Conservation (phyloP, 2,113 vertebrate genomes). For the Cheirogaleus medius region DNA sequence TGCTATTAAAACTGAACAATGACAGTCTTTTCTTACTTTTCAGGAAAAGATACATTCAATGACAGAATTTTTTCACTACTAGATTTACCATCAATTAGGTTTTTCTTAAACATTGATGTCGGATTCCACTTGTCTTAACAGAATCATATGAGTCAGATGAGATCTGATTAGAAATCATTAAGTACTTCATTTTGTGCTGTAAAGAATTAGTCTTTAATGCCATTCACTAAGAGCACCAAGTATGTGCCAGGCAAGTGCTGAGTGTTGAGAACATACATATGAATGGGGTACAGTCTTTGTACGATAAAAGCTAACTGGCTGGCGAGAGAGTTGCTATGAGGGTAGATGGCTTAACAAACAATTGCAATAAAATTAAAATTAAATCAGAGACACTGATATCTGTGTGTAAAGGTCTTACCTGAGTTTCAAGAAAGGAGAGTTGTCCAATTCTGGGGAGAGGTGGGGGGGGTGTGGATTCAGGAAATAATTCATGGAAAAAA, state of each 20-base stretch:
- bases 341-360: not conserved
- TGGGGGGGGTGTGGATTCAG: not conserved
- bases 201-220: not conserved
- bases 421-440: not conserved
- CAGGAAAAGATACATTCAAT: not conserved
- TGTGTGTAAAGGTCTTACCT: not conserved
- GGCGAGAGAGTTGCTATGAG: not conserved
- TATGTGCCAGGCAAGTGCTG: not conserved
- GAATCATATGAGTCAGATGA: not conserved
- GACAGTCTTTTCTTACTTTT: not conserved
- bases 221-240: not conserved
- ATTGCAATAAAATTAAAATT: not conserved
- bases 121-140: not conserved
- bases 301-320: not conserved
- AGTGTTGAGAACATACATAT: not conserved
- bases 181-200: conserved; percentile 4
- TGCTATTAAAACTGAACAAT: not conserved
- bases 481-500: not conserved
- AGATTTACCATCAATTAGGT: not conserved
- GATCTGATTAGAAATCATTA: not conserved
- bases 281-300: not conserved
- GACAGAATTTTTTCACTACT: not conserved
- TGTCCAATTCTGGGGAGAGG: not conserved
- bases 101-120: not conserved
- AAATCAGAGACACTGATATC: not conserved